Base-by-base conservation (phyloP, 2,888 invertebrate species). In the Cheilosia vulpina region DNA sequence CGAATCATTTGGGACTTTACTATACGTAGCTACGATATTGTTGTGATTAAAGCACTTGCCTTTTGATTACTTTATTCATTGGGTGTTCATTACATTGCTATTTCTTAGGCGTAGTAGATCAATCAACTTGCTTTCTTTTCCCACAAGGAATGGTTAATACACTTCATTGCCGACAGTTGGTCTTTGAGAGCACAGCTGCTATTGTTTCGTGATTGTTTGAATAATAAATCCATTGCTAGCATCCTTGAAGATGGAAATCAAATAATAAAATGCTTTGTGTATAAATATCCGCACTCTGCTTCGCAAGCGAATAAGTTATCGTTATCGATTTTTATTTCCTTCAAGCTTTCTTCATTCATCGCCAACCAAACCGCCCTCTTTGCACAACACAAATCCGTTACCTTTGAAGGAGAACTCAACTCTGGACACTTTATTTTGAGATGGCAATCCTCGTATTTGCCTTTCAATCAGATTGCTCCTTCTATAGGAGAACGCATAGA, bases 401-500 rank as follows among this genome's bases (percentile, higher is more conserved):
- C 72, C 71, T 75, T 69, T 24, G 60, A 83, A 62, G 24, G 43
- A 52, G 45, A 11, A 38, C 77, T 65, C 47, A 11, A 38, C 77
- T 65, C 47, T 69, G 13, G 21, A n/a, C 27, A 41, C 57, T 21
- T 53, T 52, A 65, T 68, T 68, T 68, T 53, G 53, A 58, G 65
- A 58, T n/a, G 47, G 57, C 52, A 75, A 66, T 55, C 57, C 75
- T 68, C 7, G 60, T 79, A 84, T 80, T 84, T 84, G 75, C 75
- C 69, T 79, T 79, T 81, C 76, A 81, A 85, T 77, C 85, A 55
- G 72, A 72, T 85, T 76, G 80, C 66, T 80, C 63, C 38, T 76
- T 34, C n/a, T 76, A 60, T 45, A 79, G 68, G 62, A 76, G 41
- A 84, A 80, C 71, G 69, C 63, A 75, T 31, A 65, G 60, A 75